phyloP scores from a whole-genome alignment of 2,113 vertebrate species.

The Entosphenus tridentatus region DNA sequence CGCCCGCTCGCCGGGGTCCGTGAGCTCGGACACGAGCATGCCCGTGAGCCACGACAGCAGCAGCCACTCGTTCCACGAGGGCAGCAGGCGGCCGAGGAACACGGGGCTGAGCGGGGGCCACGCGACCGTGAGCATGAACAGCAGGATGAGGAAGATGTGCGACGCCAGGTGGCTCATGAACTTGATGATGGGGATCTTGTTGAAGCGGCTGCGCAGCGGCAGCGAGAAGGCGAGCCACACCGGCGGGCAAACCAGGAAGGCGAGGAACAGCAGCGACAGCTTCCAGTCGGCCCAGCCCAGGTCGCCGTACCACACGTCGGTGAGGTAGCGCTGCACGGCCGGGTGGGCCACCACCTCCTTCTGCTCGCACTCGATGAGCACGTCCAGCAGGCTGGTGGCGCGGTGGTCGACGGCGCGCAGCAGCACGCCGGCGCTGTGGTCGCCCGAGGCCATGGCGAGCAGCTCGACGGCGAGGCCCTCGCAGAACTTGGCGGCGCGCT shows the following conservation, averaged over 20 bases:
- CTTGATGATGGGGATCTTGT: slow-evolving; percentile 21
- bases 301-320: slow-evolving; percentile 19
- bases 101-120: slow-evolving; percentile 18
- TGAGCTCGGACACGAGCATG: slow-evolving; percentile 19
- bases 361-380: slow-evolving; percentile 19
- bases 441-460: slow-evolving; percentile 17
- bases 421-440: slow-evolving; percentile 13
- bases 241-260: slow-evolving; percentile 16
- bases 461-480: slow-evolving; percentile 20
- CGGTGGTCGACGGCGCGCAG: slow-evolving; percentile 18
- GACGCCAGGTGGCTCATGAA: slow-evolving; percentile 24
- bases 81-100: slow-evolving; percentile 13
- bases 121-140: slow-evolving; percentile 20
- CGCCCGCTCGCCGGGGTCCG: slow-evolving; percentile 15
- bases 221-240: slow-evolving; percentile 21
- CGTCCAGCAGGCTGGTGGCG: slow-evolving; percentile 16
- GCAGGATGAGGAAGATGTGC: slow-evolving; percentile 18
- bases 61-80: slow-evolving; percentile 19
- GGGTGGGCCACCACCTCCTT: slow-evolving; percentile 20
- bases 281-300: slow-evolving; percentile 19
- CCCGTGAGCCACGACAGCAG: slow-evolving; percentile 20
- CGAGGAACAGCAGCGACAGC: slow-evolving; percentile 18
- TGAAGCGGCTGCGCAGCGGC: slow-evolving; percentile 18
- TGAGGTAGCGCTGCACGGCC: slow-evolving; percentile 21
- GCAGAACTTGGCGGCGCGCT: slow-evolving; percentile 17